Conservation (phyloP, 2,888 invertebrate genomes). For the Erebia palarica region DNA sequence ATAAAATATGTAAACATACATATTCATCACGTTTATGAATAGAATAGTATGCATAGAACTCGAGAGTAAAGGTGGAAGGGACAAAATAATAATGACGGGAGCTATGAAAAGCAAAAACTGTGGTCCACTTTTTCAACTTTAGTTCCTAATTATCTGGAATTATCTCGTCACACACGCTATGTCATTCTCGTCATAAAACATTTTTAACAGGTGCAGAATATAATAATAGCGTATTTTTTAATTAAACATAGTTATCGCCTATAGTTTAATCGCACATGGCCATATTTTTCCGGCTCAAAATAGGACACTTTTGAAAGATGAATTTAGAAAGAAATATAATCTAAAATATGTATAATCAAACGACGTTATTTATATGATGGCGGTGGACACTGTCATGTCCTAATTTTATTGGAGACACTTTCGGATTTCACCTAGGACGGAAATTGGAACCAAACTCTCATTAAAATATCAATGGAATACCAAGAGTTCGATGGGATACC, state of each 20-base stretch:
- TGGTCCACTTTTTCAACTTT: background rate
- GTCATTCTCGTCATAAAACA: conserved; percentile 12
- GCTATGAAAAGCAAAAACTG: background rate
- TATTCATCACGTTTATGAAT: background rate
- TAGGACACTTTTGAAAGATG: background rate
- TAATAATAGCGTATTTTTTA: conserved; percentile 12
- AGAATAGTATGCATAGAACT: background rate
- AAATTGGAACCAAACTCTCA: too few species aligned
- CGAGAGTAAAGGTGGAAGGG: background rate
- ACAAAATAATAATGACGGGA: background rate
- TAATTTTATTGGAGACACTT: too few species aligned
- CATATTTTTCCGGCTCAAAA: background rate
- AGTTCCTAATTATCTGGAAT: conserved; percentile 11
- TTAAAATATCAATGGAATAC: too few species aligned
- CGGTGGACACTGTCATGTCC: too few species aligned
- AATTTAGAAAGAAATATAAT: background rate
- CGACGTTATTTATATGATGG: too few species aligned
- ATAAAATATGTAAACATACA: conserved; percentile 2
- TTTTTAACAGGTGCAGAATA: conserved; percentile 21
- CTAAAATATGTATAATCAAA: background rate
- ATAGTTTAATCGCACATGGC: background rate
- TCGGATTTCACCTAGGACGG: too few species aligned
- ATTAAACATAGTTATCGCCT: conserved; percentile 24
- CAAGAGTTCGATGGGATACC: too few species aligned
- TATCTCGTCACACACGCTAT: conserved; percentile 12